Conservation (phyloP, 2,888 invertebrate genomes). For the Andricus quercusramuli region DNA sequence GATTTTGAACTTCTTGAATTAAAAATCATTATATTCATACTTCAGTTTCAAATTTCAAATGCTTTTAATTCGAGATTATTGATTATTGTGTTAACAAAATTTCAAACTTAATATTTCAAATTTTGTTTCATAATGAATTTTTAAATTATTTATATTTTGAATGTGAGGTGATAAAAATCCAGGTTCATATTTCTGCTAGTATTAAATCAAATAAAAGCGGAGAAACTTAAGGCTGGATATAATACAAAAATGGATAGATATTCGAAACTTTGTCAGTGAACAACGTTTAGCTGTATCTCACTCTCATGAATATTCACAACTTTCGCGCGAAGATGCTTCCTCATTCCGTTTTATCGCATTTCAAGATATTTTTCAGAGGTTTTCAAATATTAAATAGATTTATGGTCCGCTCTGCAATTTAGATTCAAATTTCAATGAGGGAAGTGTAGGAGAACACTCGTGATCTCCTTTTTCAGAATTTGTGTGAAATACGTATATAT, state of each 20-base stretch:
- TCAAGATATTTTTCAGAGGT: conserved; percentile 4
- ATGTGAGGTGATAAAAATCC: no score
- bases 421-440: background rate
- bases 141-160: no score
- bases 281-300: background rate
- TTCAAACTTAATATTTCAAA: no score
- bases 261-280: background rate
- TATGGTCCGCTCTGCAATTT: conserved; percentile 1
- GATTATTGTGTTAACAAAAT: no score
- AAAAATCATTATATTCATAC: no score
- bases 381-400: conserved; percentile 8
- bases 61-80: no score
- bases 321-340: background rate
- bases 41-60: no score
- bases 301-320: background rate
- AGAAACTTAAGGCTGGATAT: background rate
- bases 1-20: no score
- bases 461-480: background rate
- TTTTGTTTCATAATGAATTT: no score
- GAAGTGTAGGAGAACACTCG: background rate
- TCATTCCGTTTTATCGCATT: conserved; percentile 8
- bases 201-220: background rate
- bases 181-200: background rate
- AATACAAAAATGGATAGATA: background rate
- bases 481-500: no score